These are phyloP conservation scores for Riparia riparia DNA, from an alignment of 2,113 vertebrate genomes.

Conservation along the genomic window DNA sequence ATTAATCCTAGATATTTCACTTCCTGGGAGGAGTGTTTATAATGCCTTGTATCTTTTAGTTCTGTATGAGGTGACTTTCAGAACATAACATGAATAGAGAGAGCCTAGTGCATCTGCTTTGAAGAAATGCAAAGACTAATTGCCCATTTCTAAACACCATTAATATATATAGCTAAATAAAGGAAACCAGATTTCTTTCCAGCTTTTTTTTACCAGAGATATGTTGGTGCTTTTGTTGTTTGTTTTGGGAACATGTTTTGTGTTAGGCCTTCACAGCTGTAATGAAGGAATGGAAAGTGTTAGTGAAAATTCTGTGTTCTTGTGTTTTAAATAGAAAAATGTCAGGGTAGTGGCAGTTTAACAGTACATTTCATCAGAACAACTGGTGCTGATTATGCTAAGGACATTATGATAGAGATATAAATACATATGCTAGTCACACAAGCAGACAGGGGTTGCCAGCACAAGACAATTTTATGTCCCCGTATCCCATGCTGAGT, in stretches of 20 bases:
- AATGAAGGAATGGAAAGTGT: conserved; percentile 48
- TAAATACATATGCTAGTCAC: neutral
- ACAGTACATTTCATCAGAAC: neutral
- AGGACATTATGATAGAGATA: neutral
- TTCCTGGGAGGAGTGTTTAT: neutral
- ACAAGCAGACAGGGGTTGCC: neutral
- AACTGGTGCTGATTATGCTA: neutral
- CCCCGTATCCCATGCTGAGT: neutral
- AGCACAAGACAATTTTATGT: fast-evolving
- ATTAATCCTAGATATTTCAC: conserved; percentile 31
- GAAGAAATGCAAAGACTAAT: neutral
- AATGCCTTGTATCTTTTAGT: neutral
- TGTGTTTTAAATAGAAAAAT: neutral
- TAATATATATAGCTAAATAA: conserved; percentile 8
- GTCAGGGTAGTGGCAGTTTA: neutral
- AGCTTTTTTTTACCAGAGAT: conserved; percentile 38
- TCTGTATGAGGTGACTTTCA: neutral
- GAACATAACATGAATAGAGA: neutral
- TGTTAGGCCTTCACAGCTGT: conserved; percentile 46
- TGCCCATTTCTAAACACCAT: neutral
- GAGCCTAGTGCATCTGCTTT: neutral
- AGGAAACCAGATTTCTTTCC: conserved; percentile 33
- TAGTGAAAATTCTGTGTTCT: conserved; percentile 25
- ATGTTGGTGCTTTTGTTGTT: conserved; percentile 48
- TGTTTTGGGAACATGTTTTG: conserved; percentile 49